Percentiles rank a stretch among this genome's conserved stretches.
Evolutionary conservation across 1,140 invertebrate species (phyloP).

Genomic region (Rhyzopertha dominica): DNA sequence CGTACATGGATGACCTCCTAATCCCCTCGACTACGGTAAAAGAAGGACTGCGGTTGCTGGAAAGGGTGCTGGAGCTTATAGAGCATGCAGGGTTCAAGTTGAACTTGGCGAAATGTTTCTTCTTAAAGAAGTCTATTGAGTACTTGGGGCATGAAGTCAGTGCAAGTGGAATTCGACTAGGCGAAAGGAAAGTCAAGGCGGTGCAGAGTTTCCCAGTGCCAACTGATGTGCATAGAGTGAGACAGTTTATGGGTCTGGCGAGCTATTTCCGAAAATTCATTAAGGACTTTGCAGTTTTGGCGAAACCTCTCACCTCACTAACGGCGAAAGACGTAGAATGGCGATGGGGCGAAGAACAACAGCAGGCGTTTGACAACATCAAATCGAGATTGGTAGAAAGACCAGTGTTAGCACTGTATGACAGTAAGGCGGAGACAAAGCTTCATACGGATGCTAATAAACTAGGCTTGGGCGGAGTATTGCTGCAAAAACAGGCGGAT

Average conservation of each 20-base stretch:
- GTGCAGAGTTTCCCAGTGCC: conserved; percentile 20
- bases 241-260: conserved; percentile 29
- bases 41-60: neutral
- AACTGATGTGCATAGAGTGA: conserved; percentile 24
- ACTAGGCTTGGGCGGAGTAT: conserved; percentile 23
- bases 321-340: conserved; percentile 23
- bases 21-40: conserved; percentile 18
- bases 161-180: neutral
- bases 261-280: conserved; percentile 34
- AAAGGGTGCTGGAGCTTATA: conserved; percentile 2
- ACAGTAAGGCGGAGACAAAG: conserved; percentile 22
- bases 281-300: conserved; percentile 22
- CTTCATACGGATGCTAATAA: conserved; percentile 32
- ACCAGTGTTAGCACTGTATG: conserved; percentile 36
- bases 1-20: conserved; percentile 39
- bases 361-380: conserved; percentile 26
- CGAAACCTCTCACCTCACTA: conserved; percentile 28
- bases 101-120: conserved; percentile 12
- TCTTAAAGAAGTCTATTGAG: conserved; percentile 3
- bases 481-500: conserved; percentile 23
- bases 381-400: conserved; percentile 21
- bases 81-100: conserved; percentile 2
- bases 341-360: conserved; percentile 17
- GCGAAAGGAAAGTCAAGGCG: neutral
- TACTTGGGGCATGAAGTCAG: conserved; percentile 15